Base-by-base conservation (phyloP, 2,888 invertebrate genomes). In the Stenolophus ochropezus region DNA sequence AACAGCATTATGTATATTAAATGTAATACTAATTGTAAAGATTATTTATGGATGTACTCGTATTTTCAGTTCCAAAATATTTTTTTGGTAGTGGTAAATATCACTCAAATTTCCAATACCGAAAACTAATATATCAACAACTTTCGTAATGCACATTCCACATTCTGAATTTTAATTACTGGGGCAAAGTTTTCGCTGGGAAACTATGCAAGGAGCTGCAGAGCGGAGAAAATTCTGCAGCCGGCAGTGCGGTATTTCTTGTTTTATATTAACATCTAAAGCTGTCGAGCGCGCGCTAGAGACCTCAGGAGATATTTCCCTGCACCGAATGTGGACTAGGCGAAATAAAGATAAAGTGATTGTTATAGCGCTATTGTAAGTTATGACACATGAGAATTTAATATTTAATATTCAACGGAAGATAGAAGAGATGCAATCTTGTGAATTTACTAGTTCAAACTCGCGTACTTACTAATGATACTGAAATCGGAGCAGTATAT, bases 211-310 rank as follows among this genome's bases (percentile, higher is more conserved):
- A 21, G 56, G 16, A 53, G 18, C 4, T 16, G 51, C 18, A 20
- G 20, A 20, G 33, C 4, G 8, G 33, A 42, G 33, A 61, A 61
- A 8, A 21, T 23, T 11, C n/a, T n/a, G 23, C 25, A 23, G 8
- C 21, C n/a, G 1, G 14, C 16, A 69, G 33, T 20, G 65, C 65
- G 18, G 65, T 69, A 69, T 69, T 69, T 69, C 65, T 69, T 69
- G 65, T 69, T 33, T 69, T 69, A 69, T 69, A 69, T 65, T 27
- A 69, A 33, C 33, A 69, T 16, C 65, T 69, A 33, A 69, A 69
- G 27, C 65, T 33, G 65, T 33, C 33, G 65, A 33, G 16, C 23
- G 61, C 6, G 20, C 21, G 14, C 61, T 4, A 61, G 51, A 14
- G 51, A 51, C 14, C 51, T 51, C 14, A 23, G 23, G 5, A 61